These are phyloP conservation scores for Tympanuchus pallidicinctus DNA, from an alignment of 2,113 vertebrate genomes.

Conservation along the genomic window DNA sequence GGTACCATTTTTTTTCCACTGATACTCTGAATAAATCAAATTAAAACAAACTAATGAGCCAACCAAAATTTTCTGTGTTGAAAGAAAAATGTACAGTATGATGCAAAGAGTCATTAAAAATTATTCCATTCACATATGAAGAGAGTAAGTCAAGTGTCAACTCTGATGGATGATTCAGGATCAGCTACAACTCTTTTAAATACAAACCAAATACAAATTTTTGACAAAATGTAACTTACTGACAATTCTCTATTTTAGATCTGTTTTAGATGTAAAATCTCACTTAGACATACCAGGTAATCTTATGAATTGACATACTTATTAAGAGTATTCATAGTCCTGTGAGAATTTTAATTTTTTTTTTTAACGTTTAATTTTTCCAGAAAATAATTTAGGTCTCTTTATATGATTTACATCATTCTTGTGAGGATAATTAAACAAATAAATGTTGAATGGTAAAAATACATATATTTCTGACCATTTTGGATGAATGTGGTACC, in stretches of 20 bases:
- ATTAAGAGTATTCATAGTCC: background rate
- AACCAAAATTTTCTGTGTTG: background rate
- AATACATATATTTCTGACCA: background rate
- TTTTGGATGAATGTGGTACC: background rate
- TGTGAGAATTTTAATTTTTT: background rate
- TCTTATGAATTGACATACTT: background rate
- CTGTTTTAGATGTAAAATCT: background rate
- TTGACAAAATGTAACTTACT: background rate
- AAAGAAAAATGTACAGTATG: background rate
- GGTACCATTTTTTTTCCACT: background rate
- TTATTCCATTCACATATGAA: background rate
- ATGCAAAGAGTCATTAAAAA: background rate
- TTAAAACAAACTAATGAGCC: background rate
- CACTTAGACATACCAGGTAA: background rate
- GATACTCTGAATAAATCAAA: background rate
- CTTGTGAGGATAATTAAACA: background rate
- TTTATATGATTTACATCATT: background rate
- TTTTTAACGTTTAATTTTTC: background rate
- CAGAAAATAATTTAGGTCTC: background rate
- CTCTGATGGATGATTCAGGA: background rate
- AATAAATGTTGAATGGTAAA: background rate
- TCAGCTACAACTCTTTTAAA: background rate
- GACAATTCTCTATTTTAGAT: background rate
- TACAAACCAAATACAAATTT: background rate
- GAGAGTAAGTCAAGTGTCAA: background rate